Percentiles rank a stretch among this genome's conserved stretches.
Conservation (phyloP, 1,140 invertebrate genomes). For the Bombyx mori region ASM3026992v2 NC_085113.1:4915501-4916000, state of each 20-base stretch:
- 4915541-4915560: constrained; percentile 57
- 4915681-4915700: constrained; percentile 56
- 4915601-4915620: constrained; percentile 60
- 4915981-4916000: constrained; percentile 67
- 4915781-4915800: constrained; percentile 54
- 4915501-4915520: constrained; percentile 53
- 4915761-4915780: constrained; percentile 60
- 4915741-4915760: constrained; percentile 65
- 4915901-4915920: constrained; percentile 51
- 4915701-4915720: constrained; percentile 49
- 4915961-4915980: constrained; percentile 66
- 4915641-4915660: constrained; percentile 57
- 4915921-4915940: constrained; percentile 57
- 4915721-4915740: constrained; percentile 41
- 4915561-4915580: constrained; percentile 21
- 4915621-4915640: constrained; percentile 35
- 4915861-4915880: constrained; percentile 67
- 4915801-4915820: constrained; percentile 56
- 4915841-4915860: constrained; percentile 65
- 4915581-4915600: constrained; percentile 55
- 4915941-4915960: constrained; percentile 63
- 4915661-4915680: constrained; percentile 60
- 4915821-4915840: constrained; percentile 62
- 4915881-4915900: constrained; percentile 40
- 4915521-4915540: constrained; percentile 57